Conservation (phyloP, 2,113 vertebrate species). For the Athene cunicularia region DNA sequence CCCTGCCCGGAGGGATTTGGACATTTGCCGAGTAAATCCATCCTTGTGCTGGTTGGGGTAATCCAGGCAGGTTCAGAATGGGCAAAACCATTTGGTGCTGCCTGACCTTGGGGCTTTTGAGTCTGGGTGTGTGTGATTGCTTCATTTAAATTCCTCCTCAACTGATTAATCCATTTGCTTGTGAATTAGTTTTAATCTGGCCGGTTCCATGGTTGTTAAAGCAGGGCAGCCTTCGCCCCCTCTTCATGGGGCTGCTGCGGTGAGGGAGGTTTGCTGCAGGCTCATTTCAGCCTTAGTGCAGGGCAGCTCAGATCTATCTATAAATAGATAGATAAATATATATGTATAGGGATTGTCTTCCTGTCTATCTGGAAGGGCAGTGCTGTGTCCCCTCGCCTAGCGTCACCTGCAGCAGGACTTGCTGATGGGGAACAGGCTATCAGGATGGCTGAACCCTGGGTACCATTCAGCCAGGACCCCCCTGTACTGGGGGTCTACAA, state of each 20-base stretch:
- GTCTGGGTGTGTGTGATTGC: background rate
- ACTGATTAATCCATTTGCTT: background rate
- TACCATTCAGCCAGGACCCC: background rate
- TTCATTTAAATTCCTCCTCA: background rate
- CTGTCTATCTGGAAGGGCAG: background rate
- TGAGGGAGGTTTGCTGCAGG: background rate
- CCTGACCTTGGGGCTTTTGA: background rate
- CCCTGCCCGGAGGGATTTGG: background rate
- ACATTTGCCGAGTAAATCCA: background rate
- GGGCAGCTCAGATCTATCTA: background rate
- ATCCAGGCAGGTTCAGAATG: background rate
- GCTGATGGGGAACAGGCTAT: background rate
- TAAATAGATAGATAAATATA: background rate
- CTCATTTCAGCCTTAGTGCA: rapidly evolving
- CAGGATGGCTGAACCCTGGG: background rate
- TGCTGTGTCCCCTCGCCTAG: background rate
- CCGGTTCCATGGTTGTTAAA: background rate
- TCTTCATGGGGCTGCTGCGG: rapidly evolving
- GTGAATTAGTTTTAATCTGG: background rate
- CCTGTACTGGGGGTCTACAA: background rate
- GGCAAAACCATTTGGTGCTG: background rate
- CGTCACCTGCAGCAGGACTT: background rate
- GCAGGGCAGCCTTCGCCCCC: background rate
- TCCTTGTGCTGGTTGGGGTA: background rate
- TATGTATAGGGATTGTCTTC: background rate